A percentile compares a stretch with the other conserved stretches of the same genome.
Evolutionary conservation across 1,140 invertebrate genomes (phyloP).

Genomic region (Bombus impatiens): DNA sequence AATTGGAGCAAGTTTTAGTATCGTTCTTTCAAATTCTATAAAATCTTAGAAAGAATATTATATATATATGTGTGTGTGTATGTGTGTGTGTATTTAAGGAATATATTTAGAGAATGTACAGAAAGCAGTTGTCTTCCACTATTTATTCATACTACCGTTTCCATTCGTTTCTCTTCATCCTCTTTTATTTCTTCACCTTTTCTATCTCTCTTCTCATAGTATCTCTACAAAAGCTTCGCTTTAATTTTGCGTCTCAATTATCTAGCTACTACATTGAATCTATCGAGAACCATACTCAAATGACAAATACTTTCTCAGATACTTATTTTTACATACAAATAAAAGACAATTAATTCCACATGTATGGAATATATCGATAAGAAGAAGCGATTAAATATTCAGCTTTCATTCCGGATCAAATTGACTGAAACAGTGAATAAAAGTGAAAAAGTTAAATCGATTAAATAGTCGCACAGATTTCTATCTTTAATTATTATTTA

Average conservation of each 20-base stretch:
- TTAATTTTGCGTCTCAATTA: neutral
- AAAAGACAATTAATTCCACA: neutral
- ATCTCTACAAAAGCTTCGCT: neutral
- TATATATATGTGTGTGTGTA: too few species aligned
- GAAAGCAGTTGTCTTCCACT: too few species aligned
- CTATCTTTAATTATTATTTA: neutral
- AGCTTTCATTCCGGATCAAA: neutral
- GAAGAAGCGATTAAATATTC: neutral
- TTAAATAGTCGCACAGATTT: neutral
- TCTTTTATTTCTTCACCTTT: neutral
- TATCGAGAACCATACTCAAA: neutral
- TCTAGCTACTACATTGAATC: neutral
- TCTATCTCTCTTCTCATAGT: neutral
- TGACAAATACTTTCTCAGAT: neutral
- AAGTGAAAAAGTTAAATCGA: neutral
- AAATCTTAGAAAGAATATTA: neutral
- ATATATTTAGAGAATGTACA: too few species aligned
- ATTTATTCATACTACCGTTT: neutral
- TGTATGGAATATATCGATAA: neutral
- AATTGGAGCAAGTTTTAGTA: neutral
- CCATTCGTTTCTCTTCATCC: neutral
- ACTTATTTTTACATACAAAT: neutral
- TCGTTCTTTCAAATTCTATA: neutral
- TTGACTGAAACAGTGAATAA: neutral
- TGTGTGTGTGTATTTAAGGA: too few species aligned